Evolutionary conservation across 2,113 vertebrate genomes (phyloP).

Genomic region (Pseudorhombus dupliciocellatus): DNA sequence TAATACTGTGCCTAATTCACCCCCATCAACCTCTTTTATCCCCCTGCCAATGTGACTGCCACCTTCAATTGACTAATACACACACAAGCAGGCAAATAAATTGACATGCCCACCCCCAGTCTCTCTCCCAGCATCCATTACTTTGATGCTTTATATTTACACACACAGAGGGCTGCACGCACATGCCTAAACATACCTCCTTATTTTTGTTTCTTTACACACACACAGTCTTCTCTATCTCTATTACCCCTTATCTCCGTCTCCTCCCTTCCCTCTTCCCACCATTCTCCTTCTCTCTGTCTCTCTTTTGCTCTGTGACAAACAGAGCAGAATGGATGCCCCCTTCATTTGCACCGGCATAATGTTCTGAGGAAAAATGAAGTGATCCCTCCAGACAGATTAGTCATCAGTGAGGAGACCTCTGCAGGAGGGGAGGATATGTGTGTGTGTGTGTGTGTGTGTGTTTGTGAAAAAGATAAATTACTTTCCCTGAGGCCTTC

Average conservation of each 20-base stretch:
- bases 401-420: slow-evolving; percentile 66
- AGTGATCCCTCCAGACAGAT: slow-evolving; percentile 73
- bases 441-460: slow-evolving; percentile 26
- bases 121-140: background rate
- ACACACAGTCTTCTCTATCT: background rate
- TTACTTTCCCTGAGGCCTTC: slow-evolving; percentile 41
- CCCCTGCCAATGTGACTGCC: slow-evolving; percentile 50
- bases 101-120: background rate
- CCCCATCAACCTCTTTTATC: slow-evolving; percentile 48
- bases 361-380: slow-evolving; percentile 80
- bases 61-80: slow-evolving; percentile 52
- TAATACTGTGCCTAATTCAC: slow-evolving; percentile 64
- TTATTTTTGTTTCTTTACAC: background rate
- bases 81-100: background rate
- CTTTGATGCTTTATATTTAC: slow-evolving; percentile 8
- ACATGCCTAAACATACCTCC: background rate
- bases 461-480: slow-evolving; percentile 46
- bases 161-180: background rate
- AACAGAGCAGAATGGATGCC: slow-evolving; percentile 71
- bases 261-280: slow-evolving; percentile 3
- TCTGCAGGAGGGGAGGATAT: slow-evolving; percentile 42
- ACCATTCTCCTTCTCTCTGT: slow-evolving; percentile 7
- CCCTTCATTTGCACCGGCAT: slow-evolving; percentile 69
- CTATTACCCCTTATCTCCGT: background rate
- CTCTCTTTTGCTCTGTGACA: slow-evolving; percentile 42